Conservation (phyloP, 2,797 vertebrate genomes). For the Gastrophryne carolinensis region DNA sequence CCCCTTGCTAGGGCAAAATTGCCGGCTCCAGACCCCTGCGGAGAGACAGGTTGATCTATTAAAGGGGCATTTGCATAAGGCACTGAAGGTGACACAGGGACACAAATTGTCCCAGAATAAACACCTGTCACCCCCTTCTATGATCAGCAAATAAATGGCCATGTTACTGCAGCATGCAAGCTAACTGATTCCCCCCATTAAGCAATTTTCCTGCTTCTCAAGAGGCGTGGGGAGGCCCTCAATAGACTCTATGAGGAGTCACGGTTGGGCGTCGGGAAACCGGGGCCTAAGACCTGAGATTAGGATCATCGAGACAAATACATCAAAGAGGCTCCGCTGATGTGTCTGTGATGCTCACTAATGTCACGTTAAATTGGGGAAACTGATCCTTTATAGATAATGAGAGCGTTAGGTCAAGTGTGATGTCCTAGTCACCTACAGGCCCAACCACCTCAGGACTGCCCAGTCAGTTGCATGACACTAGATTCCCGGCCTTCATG, state of each 20-base stretch:
- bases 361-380: conserved; percentile 10
- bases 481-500: neutral
- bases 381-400: conserved; percentile 23
- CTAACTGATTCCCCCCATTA: neutral
- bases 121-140: conserved; percentile 19
- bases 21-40: conserved; percentile 63
- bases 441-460: neutral
- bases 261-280: neutral
- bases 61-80: conserved; percentile 38
- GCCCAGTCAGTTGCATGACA: neutral
- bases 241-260: neutral
- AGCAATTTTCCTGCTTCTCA: neutral
- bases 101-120: conserved; percentile 46
- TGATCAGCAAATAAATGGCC: conserved; percentile 13
- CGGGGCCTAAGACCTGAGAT: neutral
- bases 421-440: neutral
- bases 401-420: conserved; percentile 7
- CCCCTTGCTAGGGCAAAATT: conserved; percentile 33
- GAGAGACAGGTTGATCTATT: conserved; percentile 39
- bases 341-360: conserved; percentile 10
- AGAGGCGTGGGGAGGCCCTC: neutral
- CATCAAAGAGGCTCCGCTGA: conserved; percentile 34
- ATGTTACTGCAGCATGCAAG: neutral
- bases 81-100: conserved; percentile 27
- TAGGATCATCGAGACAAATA: neutral